Percentiles rank a stretch among this genome's conserved stretches.
phyloP scores from a whole-genome alignment of 2,797 vertebrate genomes.

The Alectoris magna region DNA sequence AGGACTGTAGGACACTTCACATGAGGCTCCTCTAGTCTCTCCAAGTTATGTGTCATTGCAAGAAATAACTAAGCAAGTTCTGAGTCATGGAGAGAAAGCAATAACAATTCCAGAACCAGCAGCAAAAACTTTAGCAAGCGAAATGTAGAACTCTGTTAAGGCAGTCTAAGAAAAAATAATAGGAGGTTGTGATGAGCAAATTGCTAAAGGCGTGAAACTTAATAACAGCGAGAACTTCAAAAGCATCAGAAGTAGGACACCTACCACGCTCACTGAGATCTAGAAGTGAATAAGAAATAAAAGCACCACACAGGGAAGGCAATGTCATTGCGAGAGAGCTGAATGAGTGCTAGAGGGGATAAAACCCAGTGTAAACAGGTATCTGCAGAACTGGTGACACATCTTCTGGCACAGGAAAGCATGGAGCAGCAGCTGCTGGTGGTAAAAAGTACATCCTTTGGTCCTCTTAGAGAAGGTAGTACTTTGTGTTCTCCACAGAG shows the following conservation, averaged over 20 bases:
- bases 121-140: not conserved
- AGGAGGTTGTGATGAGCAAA: not conserved
- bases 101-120: not conserved
- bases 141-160: not conserved
- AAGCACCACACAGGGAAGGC: not conserved
- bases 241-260: not conserved
- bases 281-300: not conserved
- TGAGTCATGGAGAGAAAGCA: not conserved
- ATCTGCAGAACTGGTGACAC: not conserved
- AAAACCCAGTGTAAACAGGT: not conserved
- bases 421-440: not conserved
- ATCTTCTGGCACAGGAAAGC: not conserved
- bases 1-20: not conserved
- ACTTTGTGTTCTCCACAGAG: not conserved
- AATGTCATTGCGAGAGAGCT: not conserved
- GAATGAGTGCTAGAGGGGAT: not conserved
- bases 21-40: not conserved
- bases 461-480: not conserved
- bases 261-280: not conserved
- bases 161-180: not conserved
- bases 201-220: not conserved
- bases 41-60: not conserved
- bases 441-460: not conserved
- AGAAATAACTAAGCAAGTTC: not conserved
- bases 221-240: not conserved